Base-by-base conservation (phyloP, 2,888 invertebrate species). In the Palloptera scutellata region DNA sequence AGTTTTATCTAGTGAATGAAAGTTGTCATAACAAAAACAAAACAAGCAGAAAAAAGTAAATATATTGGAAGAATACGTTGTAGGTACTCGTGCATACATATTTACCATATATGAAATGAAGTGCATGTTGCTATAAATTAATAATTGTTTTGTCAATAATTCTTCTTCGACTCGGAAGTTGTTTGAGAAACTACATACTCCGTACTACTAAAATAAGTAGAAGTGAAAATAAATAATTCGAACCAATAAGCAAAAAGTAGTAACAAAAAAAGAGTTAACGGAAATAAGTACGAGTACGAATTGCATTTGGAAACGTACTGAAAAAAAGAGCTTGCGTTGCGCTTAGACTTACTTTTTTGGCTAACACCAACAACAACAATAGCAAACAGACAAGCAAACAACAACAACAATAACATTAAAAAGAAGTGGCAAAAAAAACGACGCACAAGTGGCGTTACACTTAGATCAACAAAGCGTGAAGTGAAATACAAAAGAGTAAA, bases 381-480 rank as follows among this genome's bases (percentile, higher is more conserved):
- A 70, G 70, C 73, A 73, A 53, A 45, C 42, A 68, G 15, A 41
- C 30, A 45, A 20, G 60, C 62, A 58, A 52, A 40, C 30, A 48
- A 19, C 17, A 8, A 51, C 20, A 51, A 20, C 45, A 64, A 30
- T 30, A 30, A 30, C 30, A 30, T 30, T 30, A 30, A n/a, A 62
- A 66, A 57, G 54, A 58, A 57, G 12, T 11, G 43, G 40, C 45
- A 64, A 43, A 58, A 48, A 54, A 11, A 40, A 17, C 12, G 41
- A 13, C 48, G 8, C 17, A 63, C 9, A 41, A 57, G 60, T 69
- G 70, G 71, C 67, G 72, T 71, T 74, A 72, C 73, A 72, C 74
- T 78, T 78, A 76, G 75, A 67, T 76, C 80, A 79, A 76, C 73
- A 73, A 75, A 78, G 75, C 81, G 81, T 80, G 78, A 80, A 80